Evolutionary conservation across 2,888 invertebrate genomes (phyloP).

Genomic region (Mythimna ferrago): DNA sequence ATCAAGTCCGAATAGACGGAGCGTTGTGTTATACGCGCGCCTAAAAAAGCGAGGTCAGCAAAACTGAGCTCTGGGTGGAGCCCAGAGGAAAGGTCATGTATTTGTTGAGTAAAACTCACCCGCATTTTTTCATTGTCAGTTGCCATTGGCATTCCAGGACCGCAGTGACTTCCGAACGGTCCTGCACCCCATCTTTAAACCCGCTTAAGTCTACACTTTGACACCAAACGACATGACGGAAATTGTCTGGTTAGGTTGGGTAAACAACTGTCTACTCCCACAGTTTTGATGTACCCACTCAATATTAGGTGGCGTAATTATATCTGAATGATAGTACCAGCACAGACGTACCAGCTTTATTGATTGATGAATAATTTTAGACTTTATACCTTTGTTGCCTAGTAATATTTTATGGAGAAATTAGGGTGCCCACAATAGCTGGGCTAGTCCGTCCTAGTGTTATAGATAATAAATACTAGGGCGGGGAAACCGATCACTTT

Average conservation of each 20-base stretch:
- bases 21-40: background rate
- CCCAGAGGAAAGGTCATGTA: background rate
- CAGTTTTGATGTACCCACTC: constrained; percentile 50
- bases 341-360: constrained; percentile 7
- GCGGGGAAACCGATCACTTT: background rate
- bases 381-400: background rate
- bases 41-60: background rate
- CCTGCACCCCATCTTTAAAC: background rate
- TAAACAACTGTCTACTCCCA: constrained; percentile 68
- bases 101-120: too few relatives aligned
- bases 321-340: constrained; percentile 33
- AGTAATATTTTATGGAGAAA: background rate
- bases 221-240: constrained; percentile 57
- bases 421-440: background rate
- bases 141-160: background rate
- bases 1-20: background rate
- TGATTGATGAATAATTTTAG: constrained; percentile 7
- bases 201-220: constrained; percentile 36
- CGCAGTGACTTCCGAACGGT: background rate
- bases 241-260: constrained; percentile 71
- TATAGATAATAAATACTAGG: background rate
- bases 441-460: background rate
- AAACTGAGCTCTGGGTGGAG: background rate
- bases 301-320: constrained; percentile 55
- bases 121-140: background rate